A percentile compares a stretch with the other conserved stretches of the same genome.
These are phyloP conservation scores for Matsumyia berberina DNA, from an alignment of 2,888 invertebrate species.

Conservation along the genomic window DNA sequence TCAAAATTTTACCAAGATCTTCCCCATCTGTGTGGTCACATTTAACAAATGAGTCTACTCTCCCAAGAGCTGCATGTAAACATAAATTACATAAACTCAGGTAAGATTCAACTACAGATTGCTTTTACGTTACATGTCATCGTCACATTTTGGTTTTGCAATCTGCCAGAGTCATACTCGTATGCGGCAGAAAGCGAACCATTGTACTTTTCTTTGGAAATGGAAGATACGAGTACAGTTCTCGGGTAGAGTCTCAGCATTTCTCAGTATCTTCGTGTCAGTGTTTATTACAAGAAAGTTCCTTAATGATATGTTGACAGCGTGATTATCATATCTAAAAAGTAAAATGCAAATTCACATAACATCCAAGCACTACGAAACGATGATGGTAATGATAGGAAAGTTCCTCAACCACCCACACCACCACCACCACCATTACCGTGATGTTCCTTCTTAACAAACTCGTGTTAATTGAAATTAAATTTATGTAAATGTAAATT, in stretches of 20 bases:
- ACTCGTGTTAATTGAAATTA: conserved; percentile 69
- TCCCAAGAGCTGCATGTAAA: conserved; percentile 39
- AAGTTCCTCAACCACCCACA: neutral
- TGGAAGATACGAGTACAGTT: conserved; percentile 16
- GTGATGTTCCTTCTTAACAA: conserved; percentile 33
- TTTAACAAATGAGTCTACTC: conserved; percentile 49
- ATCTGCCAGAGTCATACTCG: conserved; percentile 34
- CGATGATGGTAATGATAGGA: conserved; percentile 5
- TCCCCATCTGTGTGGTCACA: conserved; percentile 24
- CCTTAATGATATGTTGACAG: conserved; percentile 74
- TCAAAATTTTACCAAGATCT: conserved; percentile 37
- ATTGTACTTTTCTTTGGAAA: conserved; percentile 32
- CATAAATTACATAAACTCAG: conserved; percentile 61
- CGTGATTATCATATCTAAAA: conserved; percentile 71
- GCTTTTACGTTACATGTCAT: conserved; percentile 54
- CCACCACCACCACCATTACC: neutral
- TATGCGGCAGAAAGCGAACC: conserved; percentile 43
- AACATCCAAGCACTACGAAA: conserved; percentile 41
- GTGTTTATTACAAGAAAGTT: conserved; percentile 66
- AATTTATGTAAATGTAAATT: conserved; percentile 70
- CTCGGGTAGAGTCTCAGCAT: conserved; percentile 12
- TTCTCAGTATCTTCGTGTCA: conserved; percentile 40
- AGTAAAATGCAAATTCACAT: conserved; percentile 64
- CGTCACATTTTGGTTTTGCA: conserved; percentile 60
- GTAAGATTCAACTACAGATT: conserved; percentile 56